Base-by-base conservation (phyloP, 1,140 invertebrate genomes). In the Pygmarrhopalites habei region DNA sequence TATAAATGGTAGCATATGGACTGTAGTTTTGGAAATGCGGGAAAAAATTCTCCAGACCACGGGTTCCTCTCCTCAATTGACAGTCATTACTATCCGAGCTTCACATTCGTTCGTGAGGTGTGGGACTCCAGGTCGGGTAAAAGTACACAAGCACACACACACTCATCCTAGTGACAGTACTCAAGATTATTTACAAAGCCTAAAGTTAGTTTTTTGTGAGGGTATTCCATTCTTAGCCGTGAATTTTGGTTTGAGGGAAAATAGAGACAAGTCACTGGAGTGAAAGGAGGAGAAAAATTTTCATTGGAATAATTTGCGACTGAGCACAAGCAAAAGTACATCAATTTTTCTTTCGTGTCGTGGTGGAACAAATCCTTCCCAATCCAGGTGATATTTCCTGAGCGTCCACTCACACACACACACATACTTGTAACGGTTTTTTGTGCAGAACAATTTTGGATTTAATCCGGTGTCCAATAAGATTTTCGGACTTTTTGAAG, bases 1-100 rank as follows among this genome's bases (percentile, higher is more conserved):
- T 56, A 5, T 35, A 56, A 35, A 56, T 23, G 26, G 30, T 39
- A 35, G 35, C 30, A 56, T 35, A 35, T 30, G 53, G 26, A 35
- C 32, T 15, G 15, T 35, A 35, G 39, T 56, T 56, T 23, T 25
- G 53, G 53, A 56, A 56, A 56, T 56, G 53, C 53, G 53, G 53
- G 53, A 56, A 56, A 56, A 29, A 7, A 7, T 26, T 4, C 5
- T 4, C n/a, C 7, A 52, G 5, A 10, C 53, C 28, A 56, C 29
- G 14, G 47, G 7, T 39, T 23, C 19, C 19, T 14, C 32, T n/a
- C 29, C 17, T 35, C 29, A 56, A 35, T 41, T 56, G 53, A 56
- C n/a, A 56, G 39, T 56, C 53, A 35, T 56, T 41, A 56, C 30
- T 14, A 23, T 49, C 12, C 46, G 46, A 49, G 19, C 49, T 52